Evolutionary conservation across 2,888 invertebrate species (phyloP).

Genomic region (Ryuthela nishihirai): DNA sequence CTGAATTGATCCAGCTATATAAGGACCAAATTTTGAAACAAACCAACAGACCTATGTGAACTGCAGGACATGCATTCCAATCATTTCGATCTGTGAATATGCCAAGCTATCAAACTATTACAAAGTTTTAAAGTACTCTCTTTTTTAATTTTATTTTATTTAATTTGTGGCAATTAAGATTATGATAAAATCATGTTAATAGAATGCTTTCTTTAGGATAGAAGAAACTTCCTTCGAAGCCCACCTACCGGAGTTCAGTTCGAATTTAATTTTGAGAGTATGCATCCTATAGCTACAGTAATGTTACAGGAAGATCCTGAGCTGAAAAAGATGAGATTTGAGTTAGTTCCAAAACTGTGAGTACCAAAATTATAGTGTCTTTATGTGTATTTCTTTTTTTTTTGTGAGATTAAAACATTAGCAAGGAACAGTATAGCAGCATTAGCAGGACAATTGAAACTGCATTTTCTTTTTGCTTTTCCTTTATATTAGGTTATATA

Average conservation of each 20-base stretch:
- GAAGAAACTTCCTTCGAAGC: constrained; percentile 93
- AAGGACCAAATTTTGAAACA: too few relatives aligned
- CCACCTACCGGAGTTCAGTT: constrained; percentile 95
- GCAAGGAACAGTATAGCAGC: too few relatives aligned
- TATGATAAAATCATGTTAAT: neutral
- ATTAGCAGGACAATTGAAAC: too few relatives aligned
- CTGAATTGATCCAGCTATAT: too few relatives aligned
- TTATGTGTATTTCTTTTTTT: neutral
- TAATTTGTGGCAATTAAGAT: constrained; percentile 10
- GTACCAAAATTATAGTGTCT: too few relatives aligned
- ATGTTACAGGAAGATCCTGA: constrained; percentile 93
- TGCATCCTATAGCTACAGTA: constrained; percentile 89
- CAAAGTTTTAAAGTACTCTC: neutral
- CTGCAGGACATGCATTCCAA: too few relatives aligned
- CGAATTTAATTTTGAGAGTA: constrained; percentile 87
- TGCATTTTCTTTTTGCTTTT: too few relatives aligned
- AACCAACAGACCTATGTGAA: too few relatives aligned
- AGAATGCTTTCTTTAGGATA: constrained; percentile 63
- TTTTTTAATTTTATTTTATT: neutral
- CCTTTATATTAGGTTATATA: too few relatives aligned
- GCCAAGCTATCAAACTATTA: too few relatives aligned
- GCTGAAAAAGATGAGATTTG: constrained; percentile 97
- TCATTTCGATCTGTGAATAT: too few relatives aligned
- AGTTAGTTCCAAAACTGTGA: constrained; percentile 98
- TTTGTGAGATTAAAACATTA: too few relatives aligned